Conservation (phyloP, 2,113 vertebrate species). For the Zeus faber region DNA sequence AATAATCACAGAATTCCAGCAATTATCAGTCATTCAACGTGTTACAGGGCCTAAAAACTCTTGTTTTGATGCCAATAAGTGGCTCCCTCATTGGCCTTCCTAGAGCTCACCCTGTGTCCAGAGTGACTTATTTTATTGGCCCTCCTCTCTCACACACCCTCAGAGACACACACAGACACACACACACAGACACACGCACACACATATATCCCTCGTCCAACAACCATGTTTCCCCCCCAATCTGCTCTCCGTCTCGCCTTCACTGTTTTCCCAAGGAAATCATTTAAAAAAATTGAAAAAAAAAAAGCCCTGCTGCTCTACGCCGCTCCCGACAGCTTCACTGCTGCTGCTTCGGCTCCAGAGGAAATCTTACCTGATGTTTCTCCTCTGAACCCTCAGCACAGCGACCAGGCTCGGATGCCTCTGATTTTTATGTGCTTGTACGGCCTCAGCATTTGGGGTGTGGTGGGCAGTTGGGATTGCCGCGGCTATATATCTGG, state of each 20-base stretch:
- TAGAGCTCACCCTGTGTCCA: conserved; percentile 64
- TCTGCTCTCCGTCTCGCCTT: conserved; percentile 55
- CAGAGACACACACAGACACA: conserved; percentile 42
- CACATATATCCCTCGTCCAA: conserved; percentile 57
- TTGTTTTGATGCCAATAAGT: no score
- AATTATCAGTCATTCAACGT: neutral
- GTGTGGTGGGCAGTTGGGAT: conserved; percentile 61
- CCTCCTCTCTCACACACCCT: conserved; percentile 41
- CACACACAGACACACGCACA: conserved; percentile 51
- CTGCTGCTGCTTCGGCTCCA: conserved; percentile 15
- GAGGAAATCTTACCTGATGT: neutral
- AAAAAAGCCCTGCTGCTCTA: conserved; percentile 50
- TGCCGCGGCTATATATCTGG: conserved; percentile 62
- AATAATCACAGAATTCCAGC: neutral
- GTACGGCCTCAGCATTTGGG: conserved; percentile 52
- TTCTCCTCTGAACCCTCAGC: conserved; percentile 7
- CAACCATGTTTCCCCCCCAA: conserved; percentile 68
- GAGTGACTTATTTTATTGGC: conserved; percentile 65
- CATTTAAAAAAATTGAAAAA: conserved; percentile 74
- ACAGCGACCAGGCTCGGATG: no score
- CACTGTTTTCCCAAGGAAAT: conserved; percentile 79
- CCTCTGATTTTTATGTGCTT: conserved; percentile 72
- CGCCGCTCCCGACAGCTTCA: neutral
- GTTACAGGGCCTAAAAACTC: no score
- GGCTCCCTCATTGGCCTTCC: no score